Base-by-base conservation (phyloP, 2,113 vertebrate genomes). In the Proteles cristata region DNA sequence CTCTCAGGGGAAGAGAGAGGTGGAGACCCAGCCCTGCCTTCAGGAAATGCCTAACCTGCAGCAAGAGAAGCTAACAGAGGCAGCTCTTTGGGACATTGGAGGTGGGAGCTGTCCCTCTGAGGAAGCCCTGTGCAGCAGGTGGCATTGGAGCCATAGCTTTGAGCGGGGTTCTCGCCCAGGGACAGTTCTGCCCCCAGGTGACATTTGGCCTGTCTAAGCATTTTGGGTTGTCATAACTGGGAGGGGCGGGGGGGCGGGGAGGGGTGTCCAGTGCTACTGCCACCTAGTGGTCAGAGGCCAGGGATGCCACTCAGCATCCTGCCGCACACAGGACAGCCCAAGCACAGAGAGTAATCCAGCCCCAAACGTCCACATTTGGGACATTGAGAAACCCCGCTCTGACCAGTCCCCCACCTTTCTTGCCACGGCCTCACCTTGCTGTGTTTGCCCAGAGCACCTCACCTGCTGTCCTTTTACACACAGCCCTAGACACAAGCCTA, bases 1-100 rank as follows among this genome's bases (percentile, higher is more conserved):
- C 45, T 23, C 14, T 1, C 0, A 39, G 0, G 74, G 28, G 5
- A 14, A 28, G 26, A 21, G 63, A 35, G 31, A 55, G 53, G 4
- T 0, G 1, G 43, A 25, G 5, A 28, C 53, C 74, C 11, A 5
- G 50, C 8, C 8, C 19, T 0, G 11, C 28, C 53, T 14, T 50
- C 11, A 17, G 86, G 80, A 86, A 28, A 6, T 14, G 5, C 4
- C 0, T 2, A 1, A 4, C 35, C 65, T 14, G 3, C 33, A 5
- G 39, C 11, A 4, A 2, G 50, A 16, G 14, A 14, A 31, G 7
- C 28, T n/a, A 12, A 11, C 25, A 15, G 25, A 53, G 15, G 45
- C n/a, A 9, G 10, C 28, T 45, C 73, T 17, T 17, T 3, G 26
- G 65, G 55, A 25, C 53, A n/a, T 15, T 15, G 39, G 25, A 76